Evolutionary conservation across 1,140 invertebrate genomes (phyloP).

Genomic region (Hypothenemus hampei): DNA sequence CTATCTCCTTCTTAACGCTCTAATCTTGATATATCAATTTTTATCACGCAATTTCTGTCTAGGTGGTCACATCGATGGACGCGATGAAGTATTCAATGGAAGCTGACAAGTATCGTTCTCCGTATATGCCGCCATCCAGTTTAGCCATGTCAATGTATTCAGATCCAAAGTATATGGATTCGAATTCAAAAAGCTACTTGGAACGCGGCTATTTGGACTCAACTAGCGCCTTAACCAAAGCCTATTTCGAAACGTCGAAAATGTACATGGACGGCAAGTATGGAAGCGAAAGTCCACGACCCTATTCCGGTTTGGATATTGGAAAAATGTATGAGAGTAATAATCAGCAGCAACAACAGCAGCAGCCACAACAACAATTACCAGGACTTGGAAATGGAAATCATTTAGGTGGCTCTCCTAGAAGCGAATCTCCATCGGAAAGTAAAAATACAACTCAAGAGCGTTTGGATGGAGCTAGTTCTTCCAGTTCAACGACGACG

Average conservation of each 20-base stretch:
- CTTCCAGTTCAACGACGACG: constrained; percentile 51
- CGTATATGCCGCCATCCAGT: constrained; percentile 59
- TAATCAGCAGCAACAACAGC: constrained; percentile 40
- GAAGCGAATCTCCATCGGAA: constrained; percentile 59
- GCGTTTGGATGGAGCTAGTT: constrained; percentile 52
- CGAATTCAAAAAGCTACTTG: constrained; percentile 61
- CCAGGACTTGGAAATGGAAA: constrained; percentile 23
- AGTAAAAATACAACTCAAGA: constrained; percentile 44
- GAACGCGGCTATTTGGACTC: constrained; percentile 58
- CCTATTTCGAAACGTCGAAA: constrained; percentile 69
- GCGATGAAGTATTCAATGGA: constrained; percentile 74
- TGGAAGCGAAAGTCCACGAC: constrained; percentile 38
- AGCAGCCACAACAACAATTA: constrained; percentile 39
- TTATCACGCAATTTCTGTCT: too few relatives aligned
- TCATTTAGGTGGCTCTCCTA: constrained; percentile 49
- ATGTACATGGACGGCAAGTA: constrained; percentile 73
- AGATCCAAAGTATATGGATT: constrained; percentile 59
- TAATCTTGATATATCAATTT: too few relatives aligned
- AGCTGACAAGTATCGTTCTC: constrained; percentile 66
- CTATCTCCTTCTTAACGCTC: too few relatives aligned
- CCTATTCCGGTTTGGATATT: constrained; percentile 55
- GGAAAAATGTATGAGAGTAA: constrained; percentile 59
- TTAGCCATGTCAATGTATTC: constrained; percentile 65
- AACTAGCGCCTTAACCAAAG: constrained; percentile 68
- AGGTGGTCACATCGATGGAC: constrained; percentile 71